Evolutionary conservation across 2,797 vertebrate species (phyloP).

Genomic region (Tokudaia tokunoshimensis): DNA sequence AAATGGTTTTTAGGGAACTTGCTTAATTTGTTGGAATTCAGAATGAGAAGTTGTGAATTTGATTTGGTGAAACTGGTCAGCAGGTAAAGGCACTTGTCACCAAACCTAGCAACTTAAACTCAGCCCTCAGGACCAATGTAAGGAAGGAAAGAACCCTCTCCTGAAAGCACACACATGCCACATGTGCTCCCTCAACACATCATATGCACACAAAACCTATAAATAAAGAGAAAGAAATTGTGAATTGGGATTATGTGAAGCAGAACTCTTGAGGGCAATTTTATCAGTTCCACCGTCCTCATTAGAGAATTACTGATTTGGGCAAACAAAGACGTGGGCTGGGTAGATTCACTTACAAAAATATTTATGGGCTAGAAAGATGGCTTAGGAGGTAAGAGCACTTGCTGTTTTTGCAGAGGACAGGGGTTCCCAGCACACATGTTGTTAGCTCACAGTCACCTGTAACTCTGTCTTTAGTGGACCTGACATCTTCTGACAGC

Average conservation of each 20-base stretch:
- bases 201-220: background rate
- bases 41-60: background rate
- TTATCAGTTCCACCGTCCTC: background rate
- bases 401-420: background rate
- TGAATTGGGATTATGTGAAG: background rate
- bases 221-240: background rate
- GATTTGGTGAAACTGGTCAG: background rate
- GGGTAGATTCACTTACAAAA: background rate
- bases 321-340: background rate
- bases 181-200: background rate
- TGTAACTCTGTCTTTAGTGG: background rate
- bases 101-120: background rate
- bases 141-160: background rate
- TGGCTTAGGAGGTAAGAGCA: background rate
- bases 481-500: background rate
- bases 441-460: background rate
- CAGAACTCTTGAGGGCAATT: background rate
- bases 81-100: background rate
- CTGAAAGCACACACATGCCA: background rate
- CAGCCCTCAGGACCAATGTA: background rate
- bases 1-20: conserved; percentile 5
- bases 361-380: background rate
- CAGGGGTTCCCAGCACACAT: background rate
- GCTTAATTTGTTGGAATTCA: background rate
- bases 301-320: background rate